Evolutionary conservation across 2,113 vertebrate species (phyloP).

Genomic region (Actenoides lindsayi): DNA sequence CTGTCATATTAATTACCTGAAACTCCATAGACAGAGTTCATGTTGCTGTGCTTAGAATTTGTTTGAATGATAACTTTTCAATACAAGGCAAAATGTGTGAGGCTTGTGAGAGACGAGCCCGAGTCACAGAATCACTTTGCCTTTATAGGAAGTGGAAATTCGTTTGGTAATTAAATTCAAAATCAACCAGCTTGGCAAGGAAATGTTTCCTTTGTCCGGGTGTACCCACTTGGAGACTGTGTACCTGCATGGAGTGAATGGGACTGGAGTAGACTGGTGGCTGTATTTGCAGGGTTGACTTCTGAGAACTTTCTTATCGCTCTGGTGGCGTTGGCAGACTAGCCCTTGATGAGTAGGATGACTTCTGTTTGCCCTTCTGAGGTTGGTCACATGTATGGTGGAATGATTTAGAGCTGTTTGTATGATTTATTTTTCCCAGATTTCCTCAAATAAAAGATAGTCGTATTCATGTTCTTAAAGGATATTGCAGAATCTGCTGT

Average conservation of each 20-base stretch:
- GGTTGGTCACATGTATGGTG: neutral
- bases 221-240: neutral
- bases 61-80: neutral
- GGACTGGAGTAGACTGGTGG: neutral
- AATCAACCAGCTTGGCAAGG: neutral
- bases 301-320: neutral
- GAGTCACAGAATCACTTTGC: neutral
- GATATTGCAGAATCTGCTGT: neutral
- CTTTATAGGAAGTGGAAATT: slow-evolving; percentile 10
- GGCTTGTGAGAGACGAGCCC: neutral
- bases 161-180: neutral
- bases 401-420: neutral
- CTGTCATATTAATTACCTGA: neutral
- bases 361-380: neutral
- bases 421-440: neutral
- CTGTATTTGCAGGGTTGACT: neutral
- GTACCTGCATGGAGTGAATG: neutral
- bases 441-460: neutral
- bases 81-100: neutral
- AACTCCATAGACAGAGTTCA: neutral
- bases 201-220: neutral
- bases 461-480: neutral
- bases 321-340: neutral
- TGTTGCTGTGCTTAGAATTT: neutral
- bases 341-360: neutral